Conservation (phyloP, 2,797 vertebrate genomes). For the Pampus argenteus region DNA sequence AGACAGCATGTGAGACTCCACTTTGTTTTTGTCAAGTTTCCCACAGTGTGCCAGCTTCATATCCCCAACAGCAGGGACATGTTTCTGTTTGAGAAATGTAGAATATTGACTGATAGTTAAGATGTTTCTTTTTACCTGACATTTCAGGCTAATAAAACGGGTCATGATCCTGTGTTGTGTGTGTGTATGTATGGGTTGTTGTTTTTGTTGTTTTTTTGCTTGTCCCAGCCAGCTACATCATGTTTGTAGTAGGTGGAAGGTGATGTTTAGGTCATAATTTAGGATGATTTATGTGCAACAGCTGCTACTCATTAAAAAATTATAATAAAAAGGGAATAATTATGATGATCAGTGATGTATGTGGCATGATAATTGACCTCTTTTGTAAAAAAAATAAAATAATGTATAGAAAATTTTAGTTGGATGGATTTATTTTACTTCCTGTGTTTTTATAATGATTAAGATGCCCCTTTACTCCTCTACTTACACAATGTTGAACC, state of each 20-base stretch:
- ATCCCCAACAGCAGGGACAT: conserved; percentile 4
- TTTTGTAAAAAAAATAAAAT: too few relatives aligned
- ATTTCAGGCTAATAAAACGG: conserved; percentile 35
- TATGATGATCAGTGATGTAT: conserved; percentile 7
- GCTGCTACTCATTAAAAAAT: neutral
- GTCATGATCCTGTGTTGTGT: conserved; percentile 23
- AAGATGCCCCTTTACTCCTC: neutral
- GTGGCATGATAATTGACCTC: neutral
- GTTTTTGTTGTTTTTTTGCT: conserved; percentile 47
- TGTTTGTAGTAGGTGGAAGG: conserved; percentile 28
- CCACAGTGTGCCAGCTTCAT: neutral
- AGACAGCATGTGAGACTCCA: conserved; percentile 19
- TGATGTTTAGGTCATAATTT: conserved; percentile 28
- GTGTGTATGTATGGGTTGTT: neutral
- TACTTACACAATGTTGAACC: neutral
- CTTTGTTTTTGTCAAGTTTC: conserved; percentile 8
- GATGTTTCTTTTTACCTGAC: conserved; percentile 26
- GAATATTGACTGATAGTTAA: conserved; percentile 4
- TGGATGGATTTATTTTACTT: neutral
- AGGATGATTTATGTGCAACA: conserved; percentile 32
- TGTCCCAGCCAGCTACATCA: conserved; percentile 32
- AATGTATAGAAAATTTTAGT: too few relatives aligned
- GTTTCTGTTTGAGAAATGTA: conserved; percentile 25
- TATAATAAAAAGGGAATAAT: neutral
- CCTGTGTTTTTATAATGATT: neutral